These are phyloP conservation scores for Endotricha flammealis DNA, from an alignment of 2,888 invertebrate species.

Conservation along the genomic window DNA sequence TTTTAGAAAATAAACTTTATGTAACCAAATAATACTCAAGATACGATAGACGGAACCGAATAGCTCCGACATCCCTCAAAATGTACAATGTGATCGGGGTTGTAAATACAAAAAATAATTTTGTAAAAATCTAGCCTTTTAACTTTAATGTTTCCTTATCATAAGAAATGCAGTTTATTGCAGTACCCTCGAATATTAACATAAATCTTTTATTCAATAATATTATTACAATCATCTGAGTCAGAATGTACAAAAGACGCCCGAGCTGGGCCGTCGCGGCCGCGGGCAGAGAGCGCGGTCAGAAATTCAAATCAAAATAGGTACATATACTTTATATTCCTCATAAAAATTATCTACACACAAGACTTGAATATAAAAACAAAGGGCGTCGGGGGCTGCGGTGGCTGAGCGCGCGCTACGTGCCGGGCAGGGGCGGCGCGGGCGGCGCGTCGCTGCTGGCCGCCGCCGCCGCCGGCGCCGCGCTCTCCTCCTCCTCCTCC, in stretches of 20 bases:
- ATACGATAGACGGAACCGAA: neutral
- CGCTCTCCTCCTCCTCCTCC: constrained; percentile 83
- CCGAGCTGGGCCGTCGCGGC: constrained; percentile 2
- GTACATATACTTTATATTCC: constrained; percentile 75
- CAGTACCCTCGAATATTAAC: constrained; percentile 43
- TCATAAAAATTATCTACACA: constrained; percentile 77
- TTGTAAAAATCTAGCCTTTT: constrained; percentile 61
- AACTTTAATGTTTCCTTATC: constrained; percentile 54
- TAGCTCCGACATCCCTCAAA: no score
- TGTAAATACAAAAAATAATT: constrained; percentile 52
- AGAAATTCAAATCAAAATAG: constrained; percentile 59
- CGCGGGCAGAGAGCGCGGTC: constrained; percentile 14
- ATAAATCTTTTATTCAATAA: constrained; percentile 35
- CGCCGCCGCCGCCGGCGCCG: constrained; percentile 21
- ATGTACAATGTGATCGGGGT: constrained; percentile 20
- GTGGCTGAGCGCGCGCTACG: constrained; percentile 17
- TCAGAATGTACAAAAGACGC: constrained; percentile 22
- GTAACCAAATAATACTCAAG: neutral
- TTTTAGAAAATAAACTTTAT: constrained; percentile 3
- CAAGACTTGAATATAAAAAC: constrained; percentile 71
- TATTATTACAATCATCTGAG: constrained; percentile 31
- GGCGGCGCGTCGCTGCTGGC: constrained; percentile 68
- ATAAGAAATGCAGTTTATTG: constrained; percentile 52
- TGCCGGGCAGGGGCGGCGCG: constrained; percentile 22
- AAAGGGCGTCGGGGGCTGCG: constrained; percentile 30